Conservation (phyloP, 2,113 vertebrate genomes). For the Hassar affinis region DNA sequence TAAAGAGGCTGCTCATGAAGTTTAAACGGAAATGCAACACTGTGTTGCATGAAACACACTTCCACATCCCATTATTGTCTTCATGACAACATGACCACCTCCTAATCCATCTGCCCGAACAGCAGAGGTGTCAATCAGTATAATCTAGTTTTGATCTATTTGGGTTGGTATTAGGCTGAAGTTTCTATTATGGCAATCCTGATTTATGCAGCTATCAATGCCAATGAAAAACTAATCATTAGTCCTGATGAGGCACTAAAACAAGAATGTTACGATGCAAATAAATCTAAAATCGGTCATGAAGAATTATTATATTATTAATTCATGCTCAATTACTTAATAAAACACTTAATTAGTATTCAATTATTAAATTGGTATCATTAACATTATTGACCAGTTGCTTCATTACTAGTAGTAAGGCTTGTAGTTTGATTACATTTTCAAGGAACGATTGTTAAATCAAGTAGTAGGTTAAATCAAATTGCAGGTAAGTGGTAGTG, state of each 20-base stretch:
- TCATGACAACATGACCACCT: slow-evolving; percentile 20
- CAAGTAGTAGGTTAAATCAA: background rate
- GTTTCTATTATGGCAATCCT: slow-evolving; percentile 21
- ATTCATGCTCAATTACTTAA: slow-evolving; percentile 1
- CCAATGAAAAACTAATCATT: slow-evolving; percentile 26
- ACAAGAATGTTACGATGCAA: background rate
- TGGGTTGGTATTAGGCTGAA: slow-evolving; percentile 48
- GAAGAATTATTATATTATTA: background rate
- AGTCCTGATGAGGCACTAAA: background rate
- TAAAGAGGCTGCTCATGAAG: slow-evolving; percentile 75
- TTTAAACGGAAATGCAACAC: slow-evolving; percentile 72
- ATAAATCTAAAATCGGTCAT: slow-evolving; percentile 17
- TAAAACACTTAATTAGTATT: slow-evolving; percentile 7
- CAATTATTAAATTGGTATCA: background rate
- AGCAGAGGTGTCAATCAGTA: slow-evolving; percentile 27
- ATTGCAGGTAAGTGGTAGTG: background rate
- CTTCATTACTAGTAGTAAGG: background rate
- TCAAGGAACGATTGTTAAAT: background rate
- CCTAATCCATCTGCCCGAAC: slow-evolving; percentile 52
- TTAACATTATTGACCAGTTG: background rate
- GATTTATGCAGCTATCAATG: slow-evolving; percentile 31
- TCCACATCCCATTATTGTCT: slow-evolving; percentile 50
- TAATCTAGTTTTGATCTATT: slow-evolving; percentile 58
- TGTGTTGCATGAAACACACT: slow-evolving; percentile 64
- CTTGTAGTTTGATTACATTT: slow-evolving; percentile 1